Conservation (phyloP, 2,888 invertebrate genomes). For the Nomada fucata region DNA sequence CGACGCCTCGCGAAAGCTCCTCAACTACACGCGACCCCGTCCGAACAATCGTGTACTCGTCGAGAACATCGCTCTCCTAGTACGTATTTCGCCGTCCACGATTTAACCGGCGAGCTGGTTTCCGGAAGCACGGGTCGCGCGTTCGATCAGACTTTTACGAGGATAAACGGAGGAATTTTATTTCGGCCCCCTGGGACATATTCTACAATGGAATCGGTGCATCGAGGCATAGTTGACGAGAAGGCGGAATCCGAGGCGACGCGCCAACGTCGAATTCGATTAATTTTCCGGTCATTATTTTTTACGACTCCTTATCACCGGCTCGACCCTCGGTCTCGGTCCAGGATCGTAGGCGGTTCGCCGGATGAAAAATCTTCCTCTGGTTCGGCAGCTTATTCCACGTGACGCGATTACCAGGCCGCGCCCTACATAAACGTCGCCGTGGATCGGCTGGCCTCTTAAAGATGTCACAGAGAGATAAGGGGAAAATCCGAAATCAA, state of each 20-base stretch:
- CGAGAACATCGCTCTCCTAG: not conserved
- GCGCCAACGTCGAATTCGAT: constrained; percentile 81
- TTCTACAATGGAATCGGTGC: constrained; percentile 48
- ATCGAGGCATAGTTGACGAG: constrained; percentile 74
- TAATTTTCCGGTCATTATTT: constrained; percentile 84
- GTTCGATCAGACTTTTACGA: constrained; percentile 24
- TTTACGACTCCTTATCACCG: constrained; percentile 81
- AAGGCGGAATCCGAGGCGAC: constrained; percentile 78
- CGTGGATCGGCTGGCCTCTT: constrained; percentile 74
- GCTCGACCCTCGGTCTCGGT: constrained; percentile 63
- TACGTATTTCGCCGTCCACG: not conserved
- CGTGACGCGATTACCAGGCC: constrained; percentile 75
- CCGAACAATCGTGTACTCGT: constrained; percentile 7
- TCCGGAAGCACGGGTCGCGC: not conserved
- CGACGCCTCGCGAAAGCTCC: constrained; percentile 32
- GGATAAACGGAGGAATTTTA: constrained; percentile 30
- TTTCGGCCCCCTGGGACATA: constrained; percentile 24
- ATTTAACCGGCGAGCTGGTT: not conserved
- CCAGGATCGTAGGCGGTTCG: constrained; percentile 34
- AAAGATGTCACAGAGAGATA: constrained; percentile 76
- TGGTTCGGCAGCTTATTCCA: constrained; percentile 44
- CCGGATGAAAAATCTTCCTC: constrained; percentile 49
- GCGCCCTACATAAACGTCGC: constrained; percentile 80
- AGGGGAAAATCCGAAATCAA: not conserved
- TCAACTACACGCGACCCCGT: constrained; percentile 16